Conservation (phyloP, 2,888 invertebrate genomes). For the Troides helena region DNA sequence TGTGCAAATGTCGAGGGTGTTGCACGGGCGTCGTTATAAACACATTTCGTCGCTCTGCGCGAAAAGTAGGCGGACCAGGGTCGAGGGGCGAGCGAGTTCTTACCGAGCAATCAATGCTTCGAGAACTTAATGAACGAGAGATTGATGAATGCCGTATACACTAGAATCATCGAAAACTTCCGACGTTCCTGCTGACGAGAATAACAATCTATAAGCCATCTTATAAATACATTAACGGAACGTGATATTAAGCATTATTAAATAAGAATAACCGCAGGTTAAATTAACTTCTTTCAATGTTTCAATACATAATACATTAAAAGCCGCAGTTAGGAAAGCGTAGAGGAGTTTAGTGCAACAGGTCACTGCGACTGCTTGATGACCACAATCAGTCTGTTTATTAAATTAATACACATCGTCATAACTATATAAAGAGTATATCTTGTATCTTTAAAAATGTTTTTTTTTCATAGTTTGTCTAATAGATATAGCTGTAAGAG, state of each 20-base stretch:
- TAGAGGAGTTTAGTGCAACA: too few species aligned
- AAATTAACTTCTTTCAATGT: too few species aligned
- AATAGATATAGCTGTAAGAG: conserved; percentile 17
- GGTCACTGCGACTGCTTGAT: too few species aligned
- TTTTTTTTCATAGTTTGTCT: background rate
- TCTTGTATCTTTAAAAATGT: too few species aligned
- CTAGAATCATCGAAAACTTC: conserved; percentile 15
- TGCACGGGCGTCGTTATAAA: conserved; percentile 66
- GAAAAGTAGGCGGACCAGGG: conserved; percentile 62
- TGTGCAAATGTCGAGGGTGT: conserved; percentile 60
- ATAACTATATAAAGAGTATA: too few species aligned
- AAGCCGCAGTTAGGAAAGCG: too few species aligned
- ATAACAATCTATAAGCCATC: background rate
- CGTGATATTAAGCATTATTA: background rate
- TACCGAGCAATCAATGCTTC: conserved; percentile 50
- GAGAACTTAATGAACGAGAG: conserved; percentile 54
- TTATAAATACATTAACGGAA: background rate
- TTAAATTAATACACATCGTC: too few species aligned
- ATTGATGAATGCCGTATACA: conserved; percentile 42
- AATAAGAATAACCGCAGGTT: background rate
- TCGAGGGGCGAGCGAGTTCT: conserved; percentile 43
- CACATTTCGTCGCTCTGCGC: conserved; percentile 64
- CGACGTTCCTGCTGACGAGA: background rate
- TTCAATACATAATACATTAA: too few species aligned
- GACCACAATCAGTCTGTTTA: too few species aligned